Evolutionary conservation across 2,113 vertebrate genomes (phyloP).

Genomic region (Cebus imitator): DNA sequence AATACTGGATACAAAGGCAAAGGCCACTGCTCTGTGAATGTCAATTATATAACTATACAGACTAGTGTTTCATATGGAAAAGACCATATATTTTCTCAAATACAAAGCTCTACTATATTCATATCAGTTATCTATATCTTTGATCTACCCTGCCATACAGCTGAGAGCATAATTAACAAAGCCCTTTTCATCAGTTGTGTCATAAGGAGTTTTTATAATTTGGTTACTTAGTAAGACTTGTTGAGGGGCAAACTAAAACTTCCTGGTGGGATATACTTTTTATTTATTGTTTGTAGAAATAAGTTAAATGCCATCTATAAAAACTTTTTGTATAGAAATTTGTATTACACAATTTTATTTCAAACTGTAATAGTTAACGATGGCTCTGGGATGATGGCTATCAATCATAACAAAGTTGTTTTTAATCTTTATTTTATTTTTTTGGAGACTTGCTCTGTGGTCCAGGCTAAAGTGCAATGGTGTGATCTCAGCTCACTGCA

Average conservation of each 20-base stretch:
- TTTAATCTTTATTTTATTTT: neutral
- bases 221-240: neutral
- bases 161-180: neutral
- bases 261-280: neutral
- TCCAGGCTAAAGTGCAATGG: too few species aligned
- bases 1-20: neutral
- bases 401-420: neutral
- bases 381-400: neutral
- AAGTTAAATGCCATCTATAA: neutral
- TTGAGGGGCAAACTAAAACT: neutral
- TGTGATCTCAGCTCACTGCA: too few species aligned
- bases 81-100: neutral
- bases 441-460: too few species aligned
- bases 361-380: neutral
- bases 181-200: neutral
- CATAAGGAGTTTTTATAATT: conserved; percentile 28
- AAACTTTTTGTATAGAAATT: neutral
- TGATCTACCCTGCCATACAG: neutral
- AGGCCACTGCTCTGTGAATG: neutral
- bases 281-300: conserved; percentile 23
- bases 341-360: neutral
- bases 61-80: neutral
- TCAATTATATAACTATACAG: neutral
- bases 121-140: neutral
- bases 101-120: neutral